These are phyloP conservation scores for Tridacna crocea DNA, from an alignment of 2,888 invertebrate species.

Conservation along the genomic window DNA sequence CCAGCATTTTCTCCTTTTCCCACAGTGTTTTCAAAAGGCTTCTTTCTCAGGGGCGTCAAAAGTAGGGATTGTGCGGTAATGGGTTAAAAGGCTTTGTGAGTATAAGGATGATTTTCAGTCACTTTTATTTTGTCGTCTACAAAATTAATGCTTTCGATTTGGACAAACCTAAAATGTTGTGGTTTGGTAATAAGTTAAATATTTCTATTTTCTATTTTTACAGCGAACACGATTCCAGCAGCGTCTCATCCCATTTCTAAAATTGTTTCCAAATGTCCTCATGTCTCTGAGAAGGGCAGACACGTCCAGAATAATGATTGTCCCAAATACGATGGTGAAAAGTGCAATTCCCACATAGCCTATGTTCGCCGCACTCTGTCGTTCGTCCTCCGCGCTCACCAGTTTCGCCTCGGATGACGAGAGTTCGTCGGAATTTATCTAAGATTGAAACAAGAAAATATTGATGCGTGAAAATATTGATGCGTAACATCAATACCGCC, in stretches of 20 bases:
- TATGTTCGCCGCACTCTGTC: constrained; percentile 45
- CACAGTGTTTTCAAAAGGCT: too few species aligned
- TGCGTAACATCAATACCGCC: too few species aligned
- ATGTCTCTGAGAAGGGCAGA: constrained; percentile 31
- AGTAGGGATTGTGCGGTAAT: too few species aligned
- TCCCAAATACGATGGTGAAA: constrained; percentile 47
- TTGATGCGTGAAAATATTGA: too few species aligned
- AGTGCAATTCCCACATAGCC: constrained; percentile 46
- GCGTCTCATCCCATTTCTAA: constrained; percentile 12
- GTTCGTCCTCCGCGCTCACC: constrained; percentile 42
- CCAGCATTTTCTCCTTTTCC: too few species aligned
- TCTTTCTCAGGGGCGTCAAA: too few species aligned
- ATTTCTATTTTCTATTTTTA: not conserved
- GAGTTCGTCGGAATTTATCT: constrained; percentile 30
- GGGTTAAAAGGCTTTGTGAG: too few species aligned
- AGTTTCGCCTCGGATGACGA: constrained; percentile 14
- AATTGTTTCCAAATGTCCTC: constrained; percentile 22
- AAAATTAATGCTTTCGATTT: too few species aligned
- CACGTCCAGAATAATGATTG: constrained; percentile 45
- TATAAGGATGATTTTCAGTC: too few species aligned
- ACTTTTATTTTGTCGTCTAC: too few species aligned
- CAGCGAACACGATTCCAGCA: constrained; percentile 17
- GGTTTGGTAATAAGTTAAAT: too few species aligned
- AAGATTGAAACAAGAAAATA: not conserved
- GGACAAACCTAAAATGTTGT: too few species aligned